A percentile compares a stretch with the other conserved stretches of the same genome.
Conservation (phyloP, 2,797 vertebrate genomes). For the Varecia variegata region DNA sequence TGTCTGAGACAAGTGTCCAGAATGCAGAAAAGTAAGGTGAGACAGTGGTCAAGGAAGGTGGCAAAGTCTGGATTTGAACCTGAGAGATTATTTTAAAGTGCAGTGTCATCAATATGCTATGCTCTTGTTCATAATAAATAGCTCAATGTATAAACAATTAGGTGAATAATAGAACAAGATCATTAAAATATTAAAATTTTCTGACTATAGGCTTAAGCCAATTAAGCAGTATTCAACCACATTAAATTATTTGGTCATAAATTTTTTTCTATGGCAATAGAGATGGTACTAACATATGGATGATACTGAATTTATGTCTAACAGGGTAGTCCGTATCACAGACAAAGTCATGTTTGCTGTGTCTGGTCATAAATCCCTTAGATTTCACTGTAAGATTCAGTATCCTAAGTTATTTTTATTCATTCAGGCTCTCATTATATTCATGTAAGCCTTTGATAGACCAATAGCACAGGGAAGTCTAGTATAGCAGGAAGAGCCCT, state of each 20-base stretch:
- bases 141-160: background rate
- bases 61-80: background rate
- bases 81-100: background rate
- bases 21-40: background rate
- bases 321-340: background rate
- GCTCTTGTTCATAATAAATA: background rate
- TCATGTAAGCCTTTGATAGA: background rate
- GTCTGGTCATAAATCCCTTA: background rate
- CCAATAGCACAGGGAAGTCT: background rate
- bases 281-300: background rate
- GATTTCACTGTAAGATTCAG: background rate
- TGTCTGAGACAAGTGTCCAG: background rate
- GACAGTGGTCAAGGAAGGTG: background rate
- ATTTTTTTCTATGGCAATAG: background rate
- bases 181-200: conserved; percentile 3
- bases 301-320: background rate
- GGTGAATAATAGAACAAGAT: background rate
- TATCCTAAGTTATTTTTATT: background rate
- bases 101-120: background rate
- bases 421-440: background rate
- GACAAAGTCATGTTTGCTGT: background rate
- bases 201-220: background rate
- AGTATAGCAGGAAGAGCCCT: background rate
- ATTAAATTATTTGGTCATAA: background rate
- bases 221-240: background rate